Base-by-base conservation (phyloP, 2,113 vertebrate genomes). In the Vidua macroura region DNA sequence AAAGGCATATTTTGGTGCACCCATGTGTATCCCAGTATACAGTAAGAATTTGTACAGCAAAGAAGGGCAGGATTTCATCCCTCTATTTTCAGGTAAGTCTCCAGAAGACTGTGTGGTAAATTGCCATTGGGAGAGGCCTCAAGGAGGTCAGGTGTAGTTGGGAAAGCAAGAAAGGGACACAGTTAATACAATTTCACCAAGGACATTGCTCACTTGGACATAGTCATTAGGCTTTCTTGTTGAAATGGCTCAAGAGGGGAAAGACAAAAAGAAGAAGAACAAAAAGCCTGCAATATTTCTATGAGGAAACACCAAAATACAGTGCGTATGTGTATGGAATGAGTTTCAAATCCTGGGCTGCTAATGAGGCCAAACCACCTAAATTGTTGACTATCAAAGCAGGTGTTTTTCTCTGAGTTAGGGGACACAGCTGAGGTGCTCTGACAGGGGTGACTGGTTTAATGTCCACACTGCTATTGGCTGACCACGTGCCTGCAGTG, bases 301-400 rank as follows among this genome's bases (percentile, higher is more conserved):
- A 9, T 28, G 12, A 41, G 5, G 55, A 69, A 93, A 75, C 5
- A 24, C 13, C 28, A 48, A 87, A 69, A 74, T 64, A 31, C 28
- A 69, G 12, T 20, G 25, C 76, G 1, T 1, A 0, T 56, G 7
- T 27, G 4, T 41, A 11, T 27, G 24, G 12, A 70, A 59, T 2
- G 0, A 4, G 6, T 82, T 85, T 88, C 37, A 82, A 79, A 82
- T 51, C 39, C 35, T 31, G 30, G 27, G 13, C 13, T 79, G 15
- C 2, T 74, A 60, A 37, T 44, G 23, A 49, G n/a, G 24, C 15
- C 70, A 82, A 82, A 44, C 7, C 19, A 67, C 20, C 3, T 49
- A 79, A 58, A 75, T 28, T 62, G 46, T 30, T 19, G 13, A 41
- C 9, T 44, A 13, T 41, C 8, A 75, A 49, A 90, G 15, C 10